phyloP scores from a whole-genome alignment of 2,888 invertebrate genomes.

The Temnothorax rugatulus region DNA sequence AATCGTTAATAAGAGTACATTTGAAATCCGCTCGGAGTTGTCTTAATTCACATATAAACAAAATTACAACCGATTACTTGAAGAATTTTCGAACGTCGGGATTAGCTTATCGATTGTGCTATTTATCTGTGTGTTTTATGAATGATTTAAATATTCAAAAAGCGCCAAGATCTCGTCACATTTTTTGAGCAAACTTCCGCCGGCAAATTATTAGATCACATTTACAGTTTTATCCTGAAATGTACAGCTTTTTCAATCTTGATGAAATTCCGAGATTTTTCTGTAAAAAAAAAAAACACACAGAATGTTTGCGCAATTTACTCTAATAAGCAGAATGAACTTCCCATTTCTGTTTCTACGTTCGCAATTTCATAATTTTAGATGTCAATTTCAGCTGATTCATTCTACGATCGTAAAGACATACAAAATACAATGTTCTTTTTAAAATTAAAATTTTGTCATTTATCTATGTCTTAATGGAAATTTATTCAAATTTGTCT shows the following conservation, averaged over 20 bases:
- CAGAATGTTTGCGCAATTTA: slow-evolving; percentile 14
- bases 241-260: background rate
- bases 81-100: background rate
- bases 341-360: background rate
- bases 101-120: background rate
- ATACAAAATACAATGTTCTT: background rate
- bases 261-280: background rate
- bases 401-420: background rate
- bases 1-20: background rate
- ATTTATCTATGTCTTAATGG: background rate
- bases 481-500: background rate
- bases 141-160: slow-evolving; percentile 25
- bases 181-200: background rate
- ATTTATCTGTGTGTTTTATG: background rate
- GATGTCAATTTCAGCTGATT: background rate
- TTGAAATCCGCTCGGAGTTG: background rate
- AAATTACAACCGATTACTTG: background rate
- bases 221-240: background rate
- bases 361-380: background rate
- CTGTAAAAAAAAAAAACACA: background rate
- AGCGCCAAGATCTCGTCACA: background rate
- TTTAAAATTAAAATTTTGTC: background rate
- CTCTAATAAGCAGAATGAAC: background rate
- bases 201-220: background rate
- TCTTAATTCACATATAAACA: background rate